Percentiles rank a stretch among this genome's conserved stretches.
These are phyloP conservation scores for Yponomeuta sedellus DNA, from an alignment of 2,888 invertebrate genomes.

Conservation along the genomic window DNA sequence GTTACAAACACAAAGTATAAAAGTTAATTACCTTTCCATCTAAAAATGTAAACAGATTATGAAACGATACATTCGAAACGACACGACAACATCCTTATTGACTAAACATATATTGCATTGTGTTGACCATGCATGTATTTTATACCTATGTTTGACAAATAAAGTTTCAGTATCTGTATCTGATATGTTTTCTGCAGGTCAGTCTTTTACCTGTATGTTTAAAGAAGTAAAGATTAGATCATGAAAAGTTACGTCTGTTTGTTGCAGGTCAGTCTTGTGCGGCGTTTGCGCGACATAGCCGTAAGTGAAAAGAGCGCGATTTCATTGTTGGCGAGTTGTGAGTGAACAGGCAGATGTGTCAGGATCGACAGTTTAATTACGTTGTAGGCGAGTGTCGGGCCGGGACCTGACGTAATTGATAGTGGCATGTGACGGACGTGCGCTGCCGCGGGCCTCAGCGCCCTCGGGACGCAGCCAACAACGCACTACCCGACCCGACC, in stretches of 20 bases:
- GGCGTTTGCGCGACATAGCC: background rate
- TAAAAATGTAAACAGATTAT: slow-evolving; percentile 34
- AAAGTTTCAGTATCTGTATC: too few relatives aligned
- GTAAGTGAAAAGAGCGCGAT: background rate
- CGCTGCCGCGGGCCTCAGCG: slow-evolving; percentile 31
- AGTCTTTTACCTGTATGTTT: slow-evolving; percentile 43
- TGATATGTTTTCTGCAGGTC: slow-evolving; percentile 19
- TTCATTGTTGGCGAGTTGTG: background rate
- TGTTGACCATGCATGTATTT: too few relatives aligned
- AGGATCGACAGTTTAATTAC: slow-evolving; percentile 50
- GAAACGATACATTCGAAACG: slow-evolving; percentile 18
- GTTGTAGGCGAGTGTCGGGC: slow-evolving; percentile 34
- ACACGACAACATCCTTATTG: too few relatives aligned
- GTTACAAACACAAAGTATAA: slow-evolving; percentile 54
- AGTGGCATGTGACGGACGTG: slow-evolving; percentile 70
- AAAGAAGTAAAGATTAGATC: slow-evolving; percentile 35
- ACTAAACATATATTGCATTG: too few relatives aligned
- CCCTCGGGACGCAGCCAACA: slow-evolving; percentile 16
- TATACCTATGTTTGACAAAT: too few relatives aligned
- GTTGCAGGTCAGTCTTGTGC: slow-evolving; percentile 10
- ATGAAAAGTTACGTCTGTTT: slow-evolving; percentile 19
- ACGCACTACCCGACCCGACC: background rate
- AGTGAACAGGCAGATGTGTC: slow-evolving; percentile 16
- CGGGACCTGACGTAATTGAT: slow-evolving; percentile 58
- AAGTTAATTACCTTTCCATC: slow-evolving; percentile 58